phyloP scores from a whole-genome alignment of 2,797 vertebrate species.

The Stomatorhinus walkeri region DNA sequence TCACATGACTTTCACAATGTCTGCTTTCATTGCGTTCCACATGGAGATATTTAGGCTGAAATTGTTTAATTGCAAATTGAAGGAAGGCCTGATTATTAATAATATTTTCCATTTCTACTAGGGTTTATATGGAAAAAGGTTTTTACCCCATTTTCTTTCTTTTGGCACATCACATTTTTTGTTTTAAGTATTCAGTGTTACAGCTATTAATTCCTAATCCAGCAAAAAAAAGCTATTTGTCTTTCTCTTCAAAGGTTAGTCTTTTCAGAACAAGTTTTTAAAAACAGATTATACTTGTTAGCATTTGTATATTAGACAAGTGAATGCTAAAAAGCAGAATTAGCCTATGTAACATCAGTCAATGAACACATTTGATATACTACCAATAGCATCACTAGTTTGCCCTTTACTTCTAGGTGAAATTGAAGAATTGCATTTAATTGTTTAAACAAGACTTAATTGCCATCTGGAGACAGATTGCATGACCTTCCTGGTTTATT shows the following conservation, averaged over 20 bases:
- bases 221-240: neutral
- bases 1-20: neutral
- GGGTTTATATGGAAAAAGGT: neutral
- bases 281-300: neutral
- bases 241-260: neutral
- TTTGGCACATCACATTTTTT: neutral
- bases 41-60: neutral
- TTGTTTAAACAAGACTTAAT: conserved; percentile 11
- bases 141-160: neutral
- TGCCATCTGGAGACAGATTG: conserved; percentile 8
- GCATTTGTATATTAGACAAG: neutral
- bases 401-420: neutral
- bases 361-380: neutral
- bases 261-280: neutral
- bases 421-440: neutral
- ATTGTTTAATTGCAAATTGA: neutral
- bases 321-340: neutral
- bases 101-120: neutral
- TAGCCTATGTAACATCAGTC: neutral
- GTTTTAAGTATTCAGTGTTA: neutral
- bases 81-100: neutral
- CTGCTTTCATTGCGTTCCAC: neutral
- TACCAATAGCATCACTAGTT: neutral
- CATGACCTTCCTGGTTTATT: neutral
- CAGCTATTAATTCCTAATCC: neutral